A percentile compares a stretch with the other conserved stretches of the same genome.
phyloP scores from a whole-genome alignment of 92 coral and sea anemone species.

The Micromussa lordhowensis region DNA sequence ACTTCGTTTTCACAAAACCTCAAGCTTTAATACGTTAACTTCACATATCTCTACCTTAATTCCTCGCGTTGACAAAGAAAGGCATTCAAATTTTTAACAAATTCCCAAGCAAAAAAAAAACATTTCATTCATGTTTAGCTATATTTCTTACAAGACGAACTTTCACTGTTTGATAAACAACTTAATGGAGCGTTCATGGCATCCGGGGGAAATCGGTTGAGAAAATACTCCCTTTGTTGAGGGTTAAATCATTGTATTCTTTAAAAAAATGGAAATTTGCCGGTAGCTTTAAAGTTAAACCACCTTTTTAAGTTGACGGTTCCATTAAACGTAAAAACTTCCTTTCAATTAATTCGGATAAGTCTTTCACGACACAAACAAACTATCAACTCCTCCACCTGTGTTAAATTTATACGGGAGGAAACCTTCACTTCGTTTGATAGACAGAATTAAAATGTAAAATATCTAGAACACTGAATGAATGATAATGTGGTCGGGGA shows the following conservation, averaged over 20 bases:
- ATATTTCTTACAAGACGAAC: not conserved
- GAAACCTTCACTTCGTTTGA: not conserved
- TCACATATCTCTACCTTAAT: not conserved
- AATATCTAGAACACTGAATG: not conserved
- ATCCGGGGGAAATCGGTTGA: not conserved
- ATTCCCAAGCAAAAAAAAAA: not conserved
- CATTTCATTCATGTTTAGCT: not conserved
- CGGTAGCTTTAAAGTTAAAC: slow-evolving; percentile 7
- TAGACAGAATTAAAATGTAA: not conserved
- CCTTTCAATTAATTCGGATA: slow-evolving; percentile 16
- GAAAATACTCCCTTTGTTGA: not conserved
- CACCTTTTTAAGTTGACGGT: slow-evolving; percentile 5
- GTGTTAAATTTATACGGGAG: not conserved
- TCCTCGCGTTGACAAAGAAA: not conserved
- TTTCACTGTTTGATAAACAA: not conserved
- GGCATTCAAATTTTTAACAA: not conserved
- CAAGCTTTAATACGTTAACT: too few species aligned
- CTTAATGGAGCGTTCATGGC: not conserved
- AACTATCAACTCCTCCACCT: not conserved
- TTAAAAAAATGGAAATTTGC: slow-evolving; percentile 29
- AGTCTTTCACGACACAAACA: slow-evolving; percentile 24
- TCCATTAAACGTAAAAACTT: slow-evolving; percentile 32
- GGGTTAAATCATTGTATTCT: not conserved
- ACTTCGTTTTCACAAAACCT: not conserved
- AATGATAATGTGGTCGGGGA: not conserved